Conservation (phyloP, 2,113 vertebrate genomes). For the Nestor notabilis region DNA sequence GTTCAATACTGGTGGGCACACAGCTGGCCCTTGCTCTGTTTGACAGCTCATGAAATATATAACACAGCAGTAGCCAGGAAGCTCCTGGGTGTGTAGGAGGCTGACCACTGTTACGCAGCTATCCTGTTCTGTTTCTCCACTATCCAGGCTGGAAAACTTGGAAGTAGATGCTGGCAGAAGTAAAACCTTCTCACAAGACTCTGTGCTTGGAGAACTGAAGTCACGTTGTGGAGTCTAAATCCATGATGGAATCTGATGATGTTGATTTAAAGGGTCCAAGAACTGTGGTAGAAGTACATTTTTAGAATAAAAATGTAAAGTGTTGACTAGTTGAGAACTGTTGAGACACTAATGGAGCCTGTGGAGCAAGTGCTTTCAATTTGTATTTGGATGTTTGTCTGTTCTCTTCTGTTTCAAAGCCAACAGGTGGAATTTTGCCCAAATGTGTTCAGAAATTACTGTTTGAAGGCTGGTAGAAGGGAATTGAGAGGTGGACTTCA, state of each 20-base stretch:
- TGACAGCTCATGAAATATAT: neutral
- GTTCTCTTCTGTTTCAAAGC: constrained; percentile 14
- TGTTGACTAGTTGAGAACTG: neutral
- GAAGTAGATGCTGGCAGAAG: constrained; percentile 51
- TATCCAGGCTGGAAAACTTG: constrained; percentile 17
- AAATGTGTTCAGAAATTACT: neutral
- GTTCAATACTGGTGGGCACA: neutral
- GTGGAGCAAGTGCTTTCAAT: constrained; percentile 27
- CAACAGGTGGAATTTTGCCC: neutral
- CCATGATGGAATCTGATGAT: neutral
- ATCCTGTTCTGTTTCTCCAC: constrained; percentile 17
- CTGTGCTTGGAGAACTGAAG: constrained; percentile 40
- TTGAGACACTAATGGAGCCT: neutral
- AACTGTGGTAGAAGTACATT: neutral
- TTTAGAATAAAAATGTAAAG: neutral
- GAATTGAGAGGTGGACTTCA: neutral
- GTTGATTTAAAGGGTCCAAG: constrained; percentile 7
- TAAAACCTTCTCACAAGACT: constrained; percentile 33
- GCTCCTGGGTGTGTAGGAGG: neutral
- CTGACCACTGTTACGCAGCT: neutral
- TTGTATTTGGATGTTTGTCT: constrained; percentile 9
- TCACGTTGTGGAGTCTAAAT: constrained; percentile 51
- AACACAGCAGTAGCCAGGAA: neutral
- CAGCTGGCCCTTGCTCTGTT: neutral
- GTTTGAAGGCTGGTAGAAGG: neutral